Percentiles rank a stretch among this genome's conserved stretches.
These are phyloP conservation scores for Microcebus griseorufus DNA, from an alignment of 2,113 vertebrate species.

Conservation along the genomic window DNA sequence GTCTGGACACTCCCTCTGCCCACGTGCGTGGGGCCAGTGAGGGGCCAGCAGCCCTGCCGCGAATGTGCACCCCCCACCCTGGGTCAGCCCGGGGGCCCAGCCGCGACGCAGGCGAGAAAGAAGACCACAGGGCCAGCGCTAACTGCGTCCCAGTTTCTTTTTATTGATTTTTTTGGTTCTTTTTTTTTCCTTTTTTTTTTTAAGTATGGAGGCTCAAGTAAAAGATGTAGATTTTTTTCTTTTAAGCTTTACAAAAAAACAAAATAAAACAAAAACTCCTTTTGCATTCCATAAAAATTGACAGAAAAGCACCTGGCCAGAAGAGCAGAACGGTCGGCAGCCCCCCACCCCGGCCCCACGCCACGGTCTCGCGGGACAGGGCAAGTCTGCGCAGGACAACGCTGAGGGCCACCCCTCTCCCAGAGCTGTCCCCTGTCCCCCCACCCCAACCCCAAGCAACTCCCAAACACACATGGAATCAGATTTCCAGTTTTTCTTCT, in stretches of 20 bases:
- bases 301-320: slow-evolving; percentile 85
- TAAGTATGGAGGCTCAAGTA: slow-evolving; percentile 89
- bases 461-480: slow-evolving; percentile 84
- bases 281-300: slow-evolving; percentile 89
- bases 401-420: slow-evolving; percentile 42
- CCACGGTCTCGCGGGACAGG: slow-evolving; percentile 52
- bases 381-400: slow-evolving; percentile 55
- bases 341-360: slow-evolving; percentile 50
- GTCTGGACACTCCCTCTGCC: neutral
- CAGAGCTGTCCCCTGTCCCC: slow-evolving; percentile 25
- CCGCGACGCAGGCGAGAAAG: neutral
- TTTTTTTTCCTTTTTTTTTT: slow-evolving; percentile 60
- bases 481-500: slow-evolving; percentile 84
- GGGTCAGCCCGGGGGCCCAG: too few relatives aligned
- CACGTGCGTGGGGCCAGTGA: neutral
- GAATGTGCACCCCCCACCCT: too few relatives aligned
- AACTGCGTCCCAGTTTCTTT: slow-evolving; percentile 79
- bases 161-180: slow-evolving; percentile 67
- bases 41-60: neutral
- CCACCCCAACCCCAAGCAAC: slow-evolving; percentile 68
- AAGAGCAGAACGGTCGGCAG: slow-evolving; percentile 78
- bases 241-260: slow-evolving; percentile 90
- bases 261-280: slow-evolving; percentile 83
- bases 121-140: slow-evolving; percentile 48
- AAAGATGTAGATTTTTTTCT: slow-evolving; percentile 85